Conservation (phyloP, 1,140 invertebrate genomes). For the Polypedilum vanderplanki region DNA sequence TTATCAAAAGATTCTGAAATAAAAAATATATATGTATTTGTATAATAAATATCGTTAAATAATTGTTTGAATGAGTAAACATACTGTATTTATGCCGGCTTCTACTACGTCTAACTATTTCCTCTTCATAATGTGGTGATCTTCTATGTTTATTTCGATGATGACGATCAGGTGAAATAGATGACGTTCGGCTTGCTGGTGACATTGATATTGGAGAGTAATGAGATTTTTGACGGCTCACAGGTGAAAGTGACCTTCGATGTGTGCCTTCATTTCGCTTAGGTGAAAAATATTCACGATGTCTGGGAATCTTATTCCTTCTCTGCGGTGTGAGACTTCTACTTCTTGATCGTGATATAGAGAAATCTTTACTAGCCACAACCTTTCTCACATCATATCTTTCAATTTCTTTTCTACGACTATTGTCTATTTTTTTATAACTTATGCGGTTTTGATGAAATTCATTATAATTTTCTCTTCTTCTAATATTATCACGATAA, state of each 20-base stretch:
- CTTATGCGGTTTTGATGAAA: neutral
- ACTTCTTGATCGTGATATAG: constrained; percentile 43
- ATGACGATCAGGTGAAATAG: constrained; percentile 31
- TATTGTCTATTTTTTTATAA: constrained; percentile 38
- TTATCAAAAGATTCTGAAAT: constrained; percentile 3
- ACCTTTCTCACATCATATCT: constrained; percentile 73
- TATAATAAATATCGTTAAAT: neutral
- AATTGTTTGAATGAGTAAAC: neutral
- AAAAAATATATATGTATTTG: neutral
- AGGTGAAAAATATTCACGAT: neutral
- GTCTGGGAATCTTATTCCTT: constrained; percentile 15
- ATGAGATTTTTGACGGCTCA: constrained; percentile 24
- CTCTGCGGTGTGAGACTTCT: constrained; percentile 35
- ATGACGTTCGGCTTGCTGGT: constrained; percentile 29
- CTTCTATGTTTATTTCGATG: constrained; percentile 35
- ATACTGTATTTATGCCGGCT: neutral
- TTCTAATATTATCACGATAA: constrained; percentile 58
- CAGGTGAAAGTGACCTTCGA: constrained; percentile 38
- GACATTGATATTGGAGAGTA: constrained; percentile 30
- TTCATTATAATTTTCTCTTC: neutral
- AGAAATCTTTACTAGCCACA: constrained; percentile 59
- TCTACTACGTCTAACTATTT: neutral
- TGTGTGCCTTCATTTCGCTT: neutral
- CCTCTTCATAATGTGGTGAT: neutral
- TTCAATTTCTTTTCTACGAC: constrained; percentile 68